Percentiles rank a stretch among this genome's conserved stretches.
These are phyloP conservation scores for Girardia tigrina DNA, from an alignment of 2,888 invertebrate species.

Conservation along the genomic window DNA sequence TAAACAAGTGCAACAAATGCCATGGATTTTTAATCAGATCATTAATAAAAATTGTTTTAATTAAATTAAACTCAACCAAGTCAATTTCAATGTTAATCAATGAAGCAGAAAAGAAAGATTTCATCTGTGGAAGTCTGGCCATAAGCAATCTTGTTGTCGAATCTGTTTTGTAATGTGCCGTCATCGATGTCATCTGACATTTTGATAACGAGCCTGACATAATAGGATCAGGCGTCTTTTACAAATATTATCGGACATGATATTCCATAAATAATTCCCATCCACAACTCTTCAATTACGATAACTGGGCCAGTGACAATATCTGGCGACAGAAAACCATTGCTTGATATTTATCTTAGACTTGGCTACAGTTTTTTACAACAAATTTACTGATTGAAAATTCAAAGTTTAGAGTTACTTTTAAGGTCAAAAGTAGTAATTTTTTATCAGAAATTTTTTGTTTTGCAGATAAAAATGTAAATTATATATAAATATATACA, in stretches of 20 bases:
- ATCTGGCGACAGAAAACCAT: not conserved
- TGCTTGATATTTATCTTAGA: not conserved
- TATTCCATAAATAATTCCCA: conserved; percentile 3
- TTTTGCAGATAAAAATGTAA: no score
- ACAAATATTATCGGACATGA: conserved; percentile 1
- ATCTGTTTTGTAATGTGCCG: not conserved
- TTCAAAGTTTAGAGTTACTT: not conserved
- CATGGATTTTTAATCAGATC: no score
- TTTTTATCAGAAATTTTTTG: no score
- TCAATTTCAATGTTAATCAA: no score
- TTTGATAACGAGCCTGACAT: conserved; percentile 16
- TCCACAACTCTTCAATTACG: conserved; percentile 7
- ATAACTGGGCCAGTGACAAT: conserved; percentile 23
- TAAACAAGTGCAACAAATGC: no score
- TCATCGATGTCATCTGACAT: conserved; percentile 19
- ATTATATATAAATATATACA: no score
- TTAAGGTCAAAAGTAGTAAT: not conserved
- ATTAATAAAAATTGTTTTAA: no score
- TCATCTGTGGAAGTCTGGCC: not conserved
- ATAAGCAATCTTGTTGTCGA: not conserved
- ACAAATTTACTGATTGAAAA: not conserved
- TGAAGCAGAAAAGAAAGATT: no score
- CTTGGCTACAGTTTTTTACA: not conserved
- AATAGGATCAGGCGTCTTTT: conserved; percentile 3
- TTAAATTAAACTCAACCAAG: no score